Conservation (phyloP, 1,140 invertebrate genomes). For the Drosophila ambigua region DNA sequence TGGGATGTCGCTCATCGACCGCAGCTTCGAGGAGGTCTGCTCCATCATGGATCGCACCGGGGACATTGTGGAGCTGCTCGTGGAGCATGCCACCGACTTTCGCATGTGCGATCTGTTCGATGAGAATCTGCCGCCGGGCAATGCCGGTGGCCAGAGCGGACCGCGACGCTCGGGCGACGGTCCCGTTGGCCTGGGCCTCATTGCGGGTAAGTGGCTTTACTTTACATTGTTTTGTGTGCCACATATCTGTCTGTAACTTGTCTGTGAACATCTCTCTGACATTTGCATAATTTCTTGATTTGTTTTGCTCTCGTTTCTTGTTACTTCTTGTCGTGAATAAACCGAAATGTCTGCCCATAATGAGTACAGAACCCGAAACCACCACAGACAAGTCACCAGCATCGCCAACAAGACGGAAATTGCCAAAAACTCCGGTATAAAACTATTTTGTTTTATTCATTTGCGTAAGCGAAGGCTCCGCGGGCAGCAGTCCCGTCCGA, state of each 20-base stretch:
- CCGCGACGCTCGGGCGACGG: slow-evolving; percentile 79
- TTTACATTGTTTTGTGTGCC: not conserved
- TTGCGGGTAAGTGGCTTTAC: slow-evolving; percentile 72
- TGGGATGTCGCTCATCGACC: slow-evolving; percentile 92
- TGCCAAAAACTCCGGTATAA: slow-evolving; percentile 97
- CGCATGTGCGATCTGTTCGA: slow-evolving; percentile 88
- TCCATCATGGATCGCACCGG: slow-evolving; percentile 92
- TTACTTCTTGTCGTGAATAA: slow-evolving; percentile 58
- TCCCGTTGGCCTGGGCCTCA: slow-evolving; percentile 76
- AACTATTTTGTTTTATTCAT: slow-evolving; percentile 78
- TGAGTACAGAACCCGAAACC: slow-evolving; percentile 84
- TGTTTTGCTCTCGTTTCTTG: slow-evolving; percentile 79
- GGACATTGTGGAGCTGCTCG: slow-evolving; percentile 92
- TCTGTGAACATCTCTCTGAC: slow-evolving; percentile 27
- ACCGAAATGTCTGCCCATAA: slow-evolving; percentile 29
- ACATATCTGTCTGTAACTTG: slow-evolving; percentile 30
- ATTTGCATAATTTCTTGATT: slow-evolving; percentile 73
- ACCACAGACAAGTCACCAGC: slow-evolving; percentile 92
- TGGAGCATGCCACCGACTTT: slow-evolving; percentile 90
- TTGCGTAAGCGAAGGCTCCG: slow-evolving; percentile 55
- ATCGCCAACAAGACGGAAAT: slow-evolving; percentile 94
- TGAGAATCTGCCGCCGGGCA: slow-evolving; percentile 84
- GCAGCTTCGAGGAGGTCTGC: slow-evolving; percentile 95
- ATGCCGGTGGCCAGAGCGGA: slow-evolving; percentile 72
- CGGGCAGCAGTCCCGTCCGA: slow-evolving; percentile 32